Evolutionary conservation across 2,113 vertebrate species (phyloP).

Genomic region (Lonchura striata): DNA sequence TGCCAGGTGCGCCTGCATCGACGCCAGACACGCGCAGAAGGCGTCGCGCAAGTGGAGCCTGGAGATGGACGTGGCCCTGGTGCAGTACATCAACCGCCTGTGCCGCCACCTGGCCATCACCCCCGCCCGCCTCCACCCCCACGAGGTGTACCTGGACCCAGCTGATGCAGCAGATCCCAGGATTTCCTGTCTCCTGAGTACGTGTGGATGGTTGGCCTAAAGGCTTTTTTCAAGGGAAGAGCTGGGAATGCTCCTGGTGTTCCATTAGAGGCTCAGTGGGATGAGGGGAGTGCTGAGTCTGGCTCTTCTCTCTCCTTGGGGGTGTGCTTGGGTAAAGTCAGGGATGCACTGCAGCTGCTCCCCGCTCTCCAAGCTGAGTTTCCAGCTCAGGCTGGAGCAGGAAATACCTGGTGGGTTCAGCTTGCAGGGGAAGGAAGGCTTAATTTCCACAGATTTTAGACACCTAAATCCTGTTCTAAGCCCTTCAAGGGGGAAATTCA

Average conservation of each 20-base stretch:
- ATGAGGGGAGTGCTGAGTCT: neutral
- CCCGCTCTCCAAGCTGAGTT: neutral
- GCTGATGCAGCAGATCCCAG: constrained; percentile 86
- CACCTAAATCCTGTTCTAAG: neutral
- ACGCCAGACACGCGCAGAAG: constrained; percentile 91
- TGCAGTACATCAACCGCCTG: constrained; percentile 91
- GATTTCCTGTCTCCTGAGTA: constrained; percentile 87
- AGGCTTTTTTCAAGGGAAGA: accelerated
- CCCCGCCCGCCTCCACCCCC: constrained; percentile 90
- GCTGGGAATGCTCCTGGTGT: neutral
- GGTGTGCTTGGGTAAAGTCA: neutral
- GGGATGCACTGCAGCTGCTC: neutral
- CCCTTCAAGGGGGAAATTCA: neutral
- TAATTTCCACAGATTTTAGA: neutral
- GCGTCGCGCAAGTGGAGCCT: constrained; percentile 90
- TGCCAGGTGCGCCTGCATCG: constrained; percentile 90
- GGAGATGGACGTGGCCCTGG: constrained; percentile 93
- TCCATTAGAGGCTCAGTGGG: neutral
- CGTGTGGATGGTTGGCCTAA: neutral
- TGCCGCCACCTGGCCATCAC: constrained; percentile 96
- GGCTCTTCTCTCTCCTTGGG: neutral
- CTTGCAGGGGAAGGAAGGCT: neutral
- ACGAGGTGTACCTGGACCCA: constrained; percentile 93
- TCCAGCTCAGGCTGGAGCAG: neutral
- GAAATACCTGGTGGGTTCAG: neutral